A percentile compares a stretch with the other conserved stretches of the same genome.
phyloP scores from a whole-genome alignment of 2,888 invertebrate genomes.

The Ashinkailepas kermadecensis region DNA sequence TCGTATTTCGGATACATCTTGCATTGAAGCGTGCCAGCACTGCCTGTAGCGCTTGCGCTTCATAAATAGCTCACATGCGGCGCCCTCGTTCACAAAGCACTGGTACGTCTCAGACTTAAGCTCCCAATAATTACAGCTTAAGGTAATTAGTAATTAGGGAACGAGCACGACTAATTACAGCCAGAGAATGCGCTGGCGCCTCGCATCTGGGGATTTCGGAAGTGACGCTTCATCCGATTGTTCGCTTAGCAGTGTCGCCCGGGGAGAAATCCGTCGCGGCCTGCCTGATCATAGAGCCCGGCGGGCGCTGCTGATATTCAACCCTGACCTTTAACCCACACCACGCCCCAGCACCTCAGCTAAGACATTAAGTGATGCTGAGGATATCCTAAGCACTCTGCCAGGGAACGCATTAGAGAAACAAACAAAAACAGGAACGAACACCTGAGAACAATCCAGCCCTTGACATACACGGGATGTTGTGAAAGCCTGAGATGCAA shows the following conservation, averaged over 20 bases:
- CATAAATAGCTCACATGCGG: not conserved
- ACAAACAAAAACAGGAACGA: too few species aligned
- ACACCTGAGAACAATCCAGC: too few species aligned
- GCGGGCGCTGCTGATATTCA: not conserved
- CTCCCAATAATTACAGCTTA: not conserved
- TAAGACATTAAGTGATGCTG: too few species aligned
- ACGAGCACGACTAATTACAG: not conserved
- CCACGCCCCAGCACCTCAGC: too few species aligned
- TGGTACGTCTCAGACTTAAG: not conserved
- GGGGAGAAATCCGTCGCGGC: not conserved
- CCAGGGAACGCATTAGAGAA: too few species aligned
- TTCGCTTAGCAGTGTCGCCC: not conserved
- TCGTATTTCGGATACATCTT: too few species aligned
- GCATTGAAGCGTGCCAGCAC: too few species aligned
- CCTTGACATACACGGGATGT: too few species aligned
- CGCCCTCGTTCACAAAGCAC: not conserved
- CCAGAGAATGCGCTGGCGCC: not conserved
- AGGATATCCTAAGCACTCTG: too few species aligned
- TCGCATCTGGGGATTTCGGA: not conserved
- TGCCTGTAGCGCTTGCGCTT: too few species aligned
- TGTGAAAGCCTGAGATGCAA: too few species aligned
- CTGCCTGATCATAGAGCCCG: not conserved
- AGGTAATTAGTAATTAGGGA: not conserved
- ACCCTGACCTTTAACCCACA: too few species aligned
- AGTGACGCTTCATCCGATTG: not conserved